Conservation (phyloP, 2,113 vertebrate species). For the Atractosteus spatula region DNA sequence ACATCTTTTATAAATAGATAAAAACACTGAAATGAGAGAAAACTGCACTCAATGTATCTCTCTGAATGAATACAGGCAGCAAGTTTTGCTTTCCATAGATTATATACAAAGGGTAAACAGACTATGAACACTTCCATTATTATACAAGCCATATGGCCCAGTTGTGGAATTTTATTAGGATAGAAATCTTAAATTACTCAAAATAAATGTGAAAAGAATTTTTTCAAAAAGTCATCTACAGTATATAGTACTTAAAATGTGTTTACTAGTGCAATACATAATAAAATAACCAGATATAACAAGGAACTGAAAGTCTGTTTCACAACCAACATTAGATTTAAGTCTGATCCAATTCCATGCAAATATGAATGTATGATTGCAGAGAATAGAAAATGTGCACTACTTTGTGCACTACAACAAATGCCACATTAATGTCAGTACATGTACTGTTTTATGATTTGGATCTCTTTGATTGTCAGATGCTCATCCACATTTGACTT, state of each 20-base stretch:
- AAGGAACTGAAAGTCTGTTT: constrained; percentile 37
- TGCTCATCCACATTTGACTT: constrained; percentile 51
- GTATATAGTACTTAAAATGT: constrained; percentile 28
- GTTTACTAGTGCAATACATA: constrained; percentile 38
- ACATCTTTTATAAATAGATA: no score
- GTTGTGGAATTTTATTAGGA: constrained; percentile 52
- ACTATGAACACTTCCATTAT: constrained; percentile 55
- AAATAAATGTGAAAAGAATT: constrained; percentile 42
- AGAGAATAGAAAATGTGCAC: constrained; percentile 50
- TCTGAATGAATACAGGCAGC: no score
- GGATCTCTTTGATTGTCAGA: constrained; percentile 61
- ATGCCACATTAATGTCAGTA: constrained; percentile 76
- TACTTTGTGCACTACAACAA: constrained; percentile 63
- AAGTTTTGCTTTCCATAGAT: no score
- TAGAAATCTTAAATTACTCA: constrained; percentile 71
- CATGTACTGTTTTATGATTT: constrained; percentile 65
- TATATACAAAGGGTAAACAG: constrained; percentile 43
- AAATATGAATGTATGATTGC: constrained; percentile 67
- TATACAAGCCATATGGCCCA: constrained; percentile 49
- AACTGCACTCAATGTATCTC: no score
- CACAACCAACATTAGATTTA: constrained; percentile 50
- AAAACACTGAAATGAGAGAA: no score
- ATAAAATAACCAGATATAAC: constrained; percentile 55
- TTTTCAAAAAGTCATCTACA: constrained; percentile 27
- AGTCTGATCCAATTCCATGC: constrained; percentile 58